phyloP scores from a whole-genome alignment of 1,140 invertebrate species.

The Hylyphantes graminicola region DNA sequence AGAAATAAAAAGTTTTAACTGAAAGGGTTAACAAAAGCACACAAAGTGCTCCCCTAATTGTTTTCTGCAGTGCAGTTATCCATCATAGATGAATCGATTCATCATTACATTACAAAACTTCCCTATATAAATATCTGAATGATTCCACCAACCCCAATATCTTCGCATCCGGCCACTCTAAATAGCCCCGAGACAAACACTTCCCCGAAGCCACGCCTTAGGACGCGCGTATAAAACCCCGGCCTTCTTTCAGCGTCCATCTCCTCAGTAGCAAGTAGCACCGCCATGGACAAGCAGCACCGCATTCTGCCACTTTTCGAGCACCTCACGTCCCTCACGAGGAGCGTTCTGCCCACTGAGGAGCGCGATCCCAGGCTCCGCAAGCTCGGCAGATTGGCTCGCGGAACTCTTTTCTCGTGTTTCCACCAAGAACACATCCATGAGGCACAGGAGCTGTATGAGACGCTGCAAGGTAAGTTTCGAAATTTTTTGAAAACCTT shows the following conservation, averaged over 20 bases:
- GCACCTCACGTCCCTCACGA: constrained; percentile 53
- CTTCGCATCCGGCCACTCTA: background rate
- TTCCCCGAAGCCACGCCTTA: constrained; percentile 7
- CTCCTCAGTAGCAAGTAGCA: constrained; percentile 1
- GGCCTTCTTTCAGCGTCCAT: background rate
- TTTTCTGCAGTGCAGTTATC: no score
- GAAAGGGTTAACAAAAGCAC: no score
- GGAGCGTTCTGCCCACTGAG: constrained; percentile 10
- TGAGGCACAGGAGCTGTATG: constrained; percentile 37
- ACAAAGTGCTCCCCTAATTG: no score
- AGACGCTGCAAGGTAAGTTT: constrained; percentile 51
- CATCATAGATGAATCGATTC: no score
- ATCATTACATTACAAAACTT: no score
- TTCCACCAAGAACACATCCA: constrained; percentile 46
- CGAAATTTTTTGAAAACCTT: background rate
- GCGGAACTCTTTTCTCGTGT: constrained; percentile 50
- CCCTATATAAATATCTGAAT: background rate
- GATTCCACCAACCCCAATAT: background rate
- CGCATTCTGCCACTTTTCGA: constrained; percentile 49
- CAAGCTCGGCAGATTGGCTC: constrained; percentile 9
- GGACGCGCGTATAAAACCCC: background rate
- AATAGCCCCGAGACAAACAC: constrained; percentile 3
- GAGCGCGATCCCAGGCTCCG: constrained; percentile 36
- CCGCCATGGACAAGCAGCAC: constrained; percentile 32
- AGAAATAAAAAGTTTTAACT: no score